These are phyloP conservation scores for Mesochorus sp. DNA, from an alignment of 2,888 invertebrate genomes.

Conservation along the genomic window DNA sequence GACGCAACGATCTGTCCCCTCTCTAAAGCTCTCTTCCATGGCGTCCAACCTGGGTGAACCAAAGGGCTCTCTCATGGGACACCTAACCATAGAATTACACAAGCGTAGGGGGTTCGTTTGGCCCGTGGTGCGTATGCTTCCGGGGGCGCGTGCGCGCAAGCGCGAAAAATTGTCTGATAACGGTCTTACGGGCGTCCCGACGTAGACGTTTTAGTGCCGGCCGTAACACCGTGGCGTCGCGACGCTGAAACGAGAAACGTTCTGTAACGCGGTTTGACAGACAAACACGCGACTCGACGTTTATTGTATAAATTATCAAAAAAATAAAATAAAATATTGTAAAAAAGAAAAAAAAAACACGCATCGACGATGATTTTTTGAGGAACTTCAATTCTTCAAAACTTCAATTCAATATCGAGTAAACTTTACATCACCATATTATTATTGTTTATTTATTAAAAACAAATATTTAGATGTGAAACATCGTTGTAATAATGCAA, in stretches of 20 bases:
- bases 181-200: slow-evolving; percentile 69
- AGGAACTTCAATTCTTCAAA: too few species aligned
- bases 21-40: slow-evolving; percentile 1
- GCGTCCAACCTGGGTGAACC: slow-evolving; percentile 44
- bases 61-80: slow-evolving; percentile 15
- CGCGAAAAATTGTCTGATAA: slow-evolving; percentile 75
- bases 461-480: too few species aligned
- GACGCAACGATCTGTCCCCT: background rate
- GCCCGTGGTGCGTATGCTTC: slow-evolving; percentile 34
- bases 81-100: background rate
- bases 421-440: too few species aligned
- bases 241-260: slow-evolving; percentile 60
- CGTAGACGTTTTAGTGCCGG: slow-evolving; percentile 73
- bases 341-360: background rate
- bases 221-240: slow-evolving; percentile 74
- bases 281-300: slow-evolving; percentile 37
- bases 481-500: too few species aligned
- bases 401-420: too few species aligned
- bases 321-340: background rate
- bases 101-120: slow-evolving; percentile 27
- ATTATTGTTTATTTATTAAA: too few species aligned
- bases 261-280: slow-evolving; percentile 34
- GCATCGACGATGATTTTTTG: too few species aligned
- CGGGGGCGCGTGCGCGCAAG: slow-evolving; percentile 70
- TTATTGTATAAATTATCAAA: background rate